A percentile compares a stretch with the other conserved stretches of the same genome.
Conservation (phyloP, 1,140 invertebrate genomes). For the Oncopeltus fasciatus region DNA sequence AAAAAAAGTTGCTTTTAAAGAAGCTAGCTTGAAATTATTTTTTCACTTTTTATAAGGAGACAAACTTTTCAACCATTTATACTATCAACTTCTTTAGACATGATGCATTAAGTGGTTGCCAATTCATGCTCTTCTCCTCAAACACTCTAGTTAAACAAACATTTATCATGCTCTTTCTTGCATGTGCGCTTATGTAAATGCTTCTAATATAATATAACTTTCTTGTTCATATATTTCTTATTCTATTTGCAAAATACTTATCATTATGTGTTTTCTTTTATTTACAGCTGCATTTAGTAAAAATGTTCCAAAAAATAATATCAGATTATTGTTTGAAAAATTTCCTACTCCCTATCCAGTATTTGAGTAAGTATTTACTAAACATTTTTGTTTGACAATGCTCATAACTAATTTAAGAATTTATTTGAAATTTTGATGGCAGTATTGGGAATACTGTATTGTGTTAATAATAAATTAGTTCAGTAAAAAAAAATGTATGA, state of each 20-base stretch:
- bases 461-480: neutral
- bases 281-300: constrained; percentile 51
- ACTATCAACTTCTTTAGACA: too few relatives aligned
- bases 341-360: constrained; percentile 36
- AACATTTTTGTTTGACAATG: neutral
- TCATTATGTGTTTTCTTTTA: constrained; percentile 8
- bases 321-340: constrained; percentile 68
- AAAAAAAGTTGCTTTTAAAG: too few relatives aligned
- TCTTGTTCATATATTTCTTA: neutral
- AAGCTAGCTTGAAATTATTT: too few relatives aligned
- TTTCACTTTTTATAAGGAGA: too few relatives aligned
- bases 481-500: neutral
- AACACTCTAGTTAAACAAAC: neutral
- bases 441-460: too few relatives aligned
- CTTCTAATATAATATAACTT: neutral
- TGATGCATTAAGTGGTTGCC: too few relatives aligned
- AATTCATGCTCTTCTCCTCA: too few relatives aligned
- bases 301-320: constrained; percentile 77
- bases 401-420: neutral
- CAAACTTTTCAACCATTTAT: too few relatives aligned
- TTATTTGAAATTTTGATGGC: too few relatives aligned
- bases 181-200: neutral
- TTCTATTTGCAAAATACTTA: neutral
- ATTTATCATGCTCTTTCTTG: neutral
- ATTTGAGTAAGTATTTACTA: constrained; percentile 37